A percentile compares a stretch with the other conserved stretches of the same genome.
These are phyloP conservation scores for Eubucco bourcierii DNA, from an alignment of 2,113 vertebrate genomes.

Conservation along the genomic window DNA sequence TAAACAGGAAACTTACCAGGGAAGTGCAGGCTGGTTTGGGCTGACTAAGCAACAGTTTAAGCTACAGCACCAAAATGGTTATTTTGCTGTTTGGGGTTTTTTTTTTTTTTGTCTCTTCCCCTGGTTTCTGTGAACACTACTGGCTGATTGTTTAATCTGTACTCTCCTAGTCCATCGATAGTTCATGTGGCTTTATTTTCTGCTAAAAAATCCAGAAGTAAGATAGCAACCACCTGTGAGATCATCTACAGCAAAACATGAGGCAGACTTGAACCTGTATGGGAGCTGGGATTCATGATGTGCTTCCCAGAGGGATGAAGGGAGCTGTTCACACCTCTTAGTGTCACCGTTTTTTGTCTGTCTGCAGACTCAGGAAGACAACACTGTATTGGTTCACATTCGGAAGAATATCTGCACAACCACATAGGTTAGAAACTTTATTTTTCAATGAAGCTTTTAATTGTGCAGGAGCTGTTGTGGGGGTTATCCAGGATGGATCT, in stretches of 20 bases:
- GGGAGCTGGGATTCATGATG: neutral
- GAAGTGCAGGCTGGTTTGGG: neutral
- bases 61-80: neutral
- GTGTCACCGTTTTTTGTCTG: slow-evolving; percentile 55
- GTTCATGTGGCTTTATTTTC: neutral
- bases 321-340: neutral
- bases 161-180: neutral
- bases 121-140: neutral
- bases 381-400: slow-evolving; percentile 71
- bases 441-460: slow-evolving; percentile 38
- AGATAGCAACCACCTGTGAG: neutral
- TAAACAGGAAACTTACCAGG: neutral
- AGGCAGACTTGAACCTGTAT: neutral
- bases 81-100: neutral
- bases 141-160: neutral
- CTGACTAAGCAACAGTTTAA: neutral
- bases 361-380: slow-evolving; percentile 75
- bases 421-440: slow-evolving; percentile 73
- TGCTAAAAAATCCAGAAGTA: neutral
- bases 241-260: neutral
- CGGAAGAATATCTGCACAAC: slow-evolving; percentile 74
- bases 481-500: neutral
- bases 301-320: neutral
- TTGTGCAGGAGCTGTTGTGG: slow-evolving; percentile 18
- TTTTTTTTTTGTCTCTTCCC: neutral